Evolutionary conservation across 2,888 invertebrate species (phyloP), one percentile per base, ranked within the genome.

Genomic region (Leucoma salicis): DNA sequence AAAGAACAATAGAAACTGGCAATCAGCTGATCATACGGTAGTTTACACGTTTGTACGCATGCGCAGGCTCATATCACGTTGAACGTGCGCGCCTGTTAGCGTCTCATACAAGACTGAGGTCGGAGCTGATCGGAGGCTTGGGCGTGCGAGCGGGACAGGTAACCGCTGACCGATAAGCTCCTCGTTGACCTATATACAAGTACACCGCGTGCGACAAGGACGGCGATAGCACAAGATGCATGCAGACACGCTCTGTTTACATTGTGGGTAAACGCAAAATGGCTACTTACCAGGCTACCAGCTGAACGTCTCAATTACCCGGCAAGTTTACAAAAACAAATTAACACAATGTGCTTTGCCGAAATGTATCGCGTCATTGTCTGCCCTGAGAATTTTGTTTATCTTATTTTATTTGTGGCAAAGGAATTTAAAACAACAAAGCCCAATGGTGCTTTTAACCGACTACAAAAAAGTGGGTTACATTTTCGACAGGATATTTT

Each of bases 1-100:
- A 15, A 10, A 46, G 31, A 57, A 62, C 53, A 57, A 65, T 53
- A 58, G 52, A 56, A 32, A 59, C 56, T 59, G 62, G 57, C 61
- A 66, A 66, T 70, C 82, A 82, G 83, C 80, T 80, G 82, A 70
- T 76, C 63, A 65, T 75, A 56, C 54, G 38, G 50, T 47, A 58
- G 58, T 49, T 52, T 45, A 49, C 56, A 55, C 57, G 62, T 36
- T 56, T 57, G 57, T 63, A 67, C 79, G 82, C 82, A 73, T 78
- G 78, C 82, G 82, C 72, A 64, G 63, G 58, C 51, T 65, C 67
- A 70, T 3, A 61, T 64, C 67, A 70, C 61, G 49, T 35, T 38
- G 55, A 49, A 70, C 71, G 66, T 62, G 69, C 63, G 66, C 70
- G 67, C 68, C 65, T 63, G 52, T 41, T 63, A 64, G 62, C 66